phyloP scores from a whole-genome alignment of 2,113 vertebrate genomes.

The Oryzias melastigma region DNA sequence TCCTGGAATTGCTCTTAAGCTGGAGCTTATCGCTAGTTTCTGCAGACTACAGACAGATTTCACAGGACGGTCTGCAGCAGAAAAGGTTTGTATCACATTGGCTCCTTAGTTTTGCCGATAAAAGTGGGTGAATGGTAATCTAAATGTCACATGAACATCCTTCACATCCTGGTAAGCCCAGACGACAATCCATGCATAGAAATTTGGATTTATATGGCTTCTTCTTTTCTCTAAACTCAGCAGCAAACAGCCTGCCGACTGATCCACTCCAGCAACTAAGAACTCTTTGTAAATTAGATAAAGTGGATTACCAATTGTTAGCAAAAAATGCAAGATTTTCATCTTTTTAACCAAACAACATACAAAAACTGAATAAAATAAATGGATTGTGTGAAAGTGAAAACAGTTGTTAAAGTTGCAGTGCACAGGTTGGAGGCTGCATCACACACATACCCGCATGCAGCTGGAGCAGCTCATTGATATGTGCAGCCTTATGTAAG shows the following conservation, averaged over 20 bases:
- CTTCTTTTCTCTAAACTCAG: constrained; percentile 13
- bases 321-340: not conserved
- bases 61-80: constrained; percentile 30
- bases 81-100: not conserved
- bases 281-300: too few relatives aligned
- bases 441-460: constrained; percentile 27
- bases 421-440: constrained; percentile 25
- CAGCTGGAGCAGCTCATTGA: constrained; percentile 52
- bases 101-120: too few relatives aligned
- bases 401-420: constrained; percentile 16
- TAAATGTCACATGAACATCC: constrained; percentile 29
- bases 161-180: constrained; percentile 2
- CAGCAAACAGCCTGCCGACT: too few relatives aligned
- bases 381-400: constrained; percentile 7
- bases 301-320: too few relatives aligned
- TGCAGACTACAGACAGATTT: constrained; percentile 29
- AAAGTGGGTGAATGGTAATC: constrained; percentile 4
- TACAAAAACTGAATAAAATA: not conserved
- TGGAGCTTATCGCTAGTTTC: constrained; percentile 38
- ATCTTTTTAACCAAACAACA: not conserved
- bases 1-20: constrained; percentile 41
- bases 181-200: constrained; percentile 15
- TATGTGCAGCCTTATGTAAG: constrained; percentile 60
- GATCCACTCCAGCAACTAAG: too few relatives aligned
- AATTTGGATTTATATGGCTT: constrained; percentile 25